These are phyloP conservation scores for Pseudomugil gertrudae DNA, from an alignment of 2,797 vertebrate species.

Conservation along the genomic window DNA sequence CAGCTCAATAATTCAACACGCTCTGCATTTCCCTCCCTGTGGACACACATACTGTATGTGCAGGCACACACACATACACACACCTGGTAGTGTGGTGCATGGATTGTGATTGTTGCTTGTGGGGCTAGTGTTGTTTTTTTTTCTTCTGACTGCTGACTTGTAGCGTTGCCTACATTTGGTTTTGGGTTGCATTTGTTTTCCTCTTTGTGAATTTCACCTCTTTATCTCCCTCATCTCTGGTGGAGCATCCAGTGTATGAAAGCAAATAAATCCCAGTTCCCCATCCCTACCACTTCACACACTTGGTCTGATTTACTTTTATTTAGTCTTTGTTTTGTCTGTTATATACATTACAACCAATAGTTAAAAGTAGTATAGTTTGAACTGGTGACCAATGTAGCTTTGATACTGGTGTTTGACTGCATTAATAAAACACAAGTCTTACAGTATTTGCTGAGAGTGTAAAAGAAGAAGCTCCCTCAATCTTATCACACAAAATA, in stretches of 20 bases:
- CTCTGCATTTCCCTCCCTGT: slow-evolving; percentile 64
- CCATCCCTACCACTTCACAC: slow-evolving; percentile 35
- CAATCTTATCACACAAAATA: background rate
- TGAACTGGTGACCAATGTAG: background rate
- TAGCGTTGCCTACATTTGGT: slow-evolving; percentile 52
- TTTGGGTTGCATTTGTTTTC: slow-evolving; percentile 56
- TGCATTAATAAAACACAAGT: background rate
- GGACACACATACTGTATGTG: slow-evolving; percentile 30
- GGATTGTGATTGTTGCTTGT: slow-evolving; percentile 68
- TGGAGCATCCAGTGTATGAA: slow-evolving; percentile 12
- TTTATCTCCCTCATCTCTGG: slow-evolving; percentile 36
- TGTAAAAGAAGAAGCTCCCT: background rate
- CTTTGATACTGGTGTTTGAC: background rate
- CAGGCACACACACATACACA: slow-evolving; percentile 21
- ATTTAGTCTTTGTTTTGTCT: slow-evolving; percentile 19
- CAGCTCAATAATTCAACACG: slow-evolving; percentile 84
- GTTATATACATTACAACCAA: background rate
- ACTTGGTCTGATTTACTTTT: slow-evolving; percentile 40
- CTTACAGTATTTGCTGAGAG: background rate
- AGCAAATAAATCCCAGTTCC: slow-evolving; percentile 42
- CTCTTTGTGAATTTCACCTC: slow-evolving; percentile 31
- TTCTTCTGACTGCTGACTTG: slow-evolving; percentile 63
- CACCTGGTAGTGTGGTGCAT: slow-evolving; percentile 52
- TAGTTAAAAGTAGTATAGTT: background rate
- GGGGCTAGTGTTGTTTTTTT: slow-evolving; percentile 50